Evolutionary conservation across 2,113 vertebrate species (phyloP).

Genomic region (Zosterops lateralis): DNA sequence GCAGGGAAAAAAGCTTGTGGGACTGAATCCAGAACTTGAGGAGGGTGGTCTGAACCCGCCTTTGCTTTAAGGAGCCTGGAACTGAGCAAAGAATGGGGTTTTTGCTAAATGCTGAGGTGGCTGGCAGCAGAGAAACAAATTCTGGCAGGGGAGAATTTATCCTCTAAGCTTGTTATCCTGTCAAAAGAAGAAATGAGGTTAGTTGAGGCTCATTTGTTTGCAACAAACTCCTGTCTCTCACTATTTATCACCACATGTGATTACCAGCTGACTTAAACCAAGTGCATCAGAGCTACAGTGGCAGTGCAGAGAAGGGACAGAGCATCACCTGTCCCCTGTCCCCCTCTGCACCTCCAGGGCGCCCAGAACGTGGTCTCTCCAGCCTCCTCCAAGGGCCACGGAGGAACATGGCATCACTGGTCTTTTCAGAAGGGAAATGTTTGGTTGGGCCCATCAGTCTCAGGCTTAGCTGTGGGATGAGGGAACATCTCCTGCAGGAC

Average conservation of each 20-base stretch:
- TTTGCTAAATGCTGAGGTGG: slow-evolving; percentile 35
- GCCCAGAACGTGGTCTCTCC: neutral
- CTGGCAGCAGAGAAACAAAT: slow-evolving; percentile 17
- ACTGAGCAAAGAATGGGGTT: neutral
- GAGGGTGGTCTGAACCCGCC: neutral
- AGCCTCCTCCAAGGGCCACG: neutral
- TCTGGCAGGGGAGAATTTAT: slow-evolving; percentile 35
- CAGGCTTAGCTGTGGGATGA: neutral
- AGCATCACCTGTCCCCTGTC: neutral
- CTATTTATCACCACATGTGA: neutral
- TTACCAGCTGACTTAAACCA: neutral
- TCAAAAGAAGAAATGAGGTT: slow-evolving; percentile 56
- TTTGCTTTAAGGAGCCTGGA: neutral
- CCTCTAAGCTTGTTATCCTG: slow-evolving; percentile 55
- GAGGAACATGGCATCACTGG: rapidly evolving
- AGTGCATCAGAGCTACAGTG: neutral
- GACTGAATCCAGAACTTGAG: neutral
- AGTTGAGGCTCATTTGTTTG: slow-evolving; percentile 59
- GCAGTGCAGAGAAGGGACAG: neutral
- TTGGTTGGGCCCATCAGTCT: neutral
- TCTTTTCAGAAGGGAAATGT: neutral
- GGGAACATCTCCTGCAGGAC: neutral
- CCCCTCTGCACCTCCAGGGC: neutral
- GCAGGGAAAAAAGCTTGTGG: neutral
- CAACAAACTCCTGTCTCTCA: slow-evolving; percentile 29